A percentile compares a stretch with the other conserved stretches of the same genome.
These are phyloP conservation scores for Noctilio leporinus DNA, from an alignment of 2,113 vertebrate species.

Conservation along the genomic window DNA sequence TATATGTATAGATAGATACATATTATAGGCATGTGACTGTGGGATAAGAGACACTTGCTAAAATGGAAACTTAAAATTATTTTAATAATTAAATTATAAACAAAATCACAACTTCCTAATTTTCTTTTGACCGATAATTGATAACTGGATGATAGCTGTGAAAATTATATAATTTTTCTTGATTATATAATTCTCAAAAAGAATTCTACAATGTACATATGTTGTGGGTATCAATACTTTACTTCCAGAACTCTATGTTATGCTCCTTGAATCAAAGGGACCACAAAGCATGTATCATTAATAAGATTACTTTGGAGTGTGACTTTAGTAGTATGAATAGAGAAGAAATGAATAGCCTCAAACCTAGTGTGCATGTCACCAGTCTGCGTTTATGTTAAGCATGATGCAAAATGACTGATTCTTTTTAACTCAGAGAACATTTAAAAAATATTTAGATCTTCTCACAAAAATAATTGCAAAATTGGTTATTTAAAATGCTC, in stretches of 20 bases:
- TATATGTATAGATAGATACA: not conserved
- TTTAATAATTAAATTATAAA: not conserved
- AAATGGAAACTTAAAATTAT: not conserved
- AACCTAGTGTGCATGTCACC: not conserved
- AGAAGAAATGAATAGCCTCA: not conserved
- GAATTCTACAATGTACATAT: not conserved
- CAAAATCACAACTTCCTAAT: not conserved
- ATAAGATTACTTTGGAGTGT: not conserved
- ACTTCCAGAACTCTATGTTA: not conserved
- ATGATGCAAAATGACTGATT: not conserved
- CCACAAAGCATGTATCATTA: not conserved
- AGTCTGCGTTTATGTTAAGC: not conserved
- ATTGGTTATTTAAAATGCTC: not conserved
- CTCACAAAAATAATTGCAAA: not conserved
- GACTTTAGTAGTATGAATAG: not conserved
- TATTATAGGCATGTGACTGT: not conserved
- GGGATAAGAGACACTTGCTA: not conserved
- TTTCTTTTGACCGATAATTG: not conserved
- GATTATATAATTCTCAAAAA: too few species aligned
- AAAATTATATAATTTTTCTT: not conserved
- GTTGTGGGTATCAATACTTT: not conserved
- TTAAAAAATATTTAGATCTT: not conserved
- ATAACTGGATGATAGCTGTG: not conserved
- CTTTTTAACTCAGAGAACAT: not conserved
- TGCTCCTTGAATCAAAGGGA: not conserved